Evolutionary conservation across 2,797 vertebrate genomes (phyloP), one percentile per base, ranked within the genome.

Genomic region (Notolabrus celidotus): DNA sequence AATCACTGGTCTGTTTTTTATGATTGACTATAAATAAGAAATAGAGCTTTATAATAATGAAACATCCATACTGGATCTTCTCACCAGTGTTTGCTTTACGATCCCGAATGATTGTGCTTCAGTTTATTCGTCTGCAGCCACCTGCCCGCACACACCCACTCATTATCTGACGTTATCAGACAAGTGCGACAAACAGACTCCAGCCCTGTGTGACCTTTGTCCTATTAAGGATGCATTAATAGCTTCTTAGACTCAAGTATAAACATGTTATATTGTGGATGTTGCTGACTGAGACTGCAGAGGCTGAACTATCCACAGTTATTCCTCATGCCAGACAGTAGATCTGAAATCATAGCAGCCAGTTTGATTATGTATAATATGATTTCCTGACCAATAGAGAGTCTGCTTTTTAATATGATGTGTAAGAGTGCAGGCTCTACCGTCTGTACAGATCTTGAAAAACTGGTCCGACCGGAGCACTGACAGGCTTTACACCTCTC

Each of bases 401-500:
- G 33, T 11, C 41, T 25, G 0, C 14, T 46, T 41, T 45, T 45
- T 29, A n/a, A 33, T 20, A 51, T n/a, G 51, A 20, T 41, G 27
- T 27, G 8, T 10, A 22, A 15, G 70, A 29, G 64, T 36, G 10
- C 47, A 45, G 27, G 46, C 39, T 55, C 27, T 12, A 6, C 0
- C 25, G 25, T 57, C 51, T 46, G 45, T 2, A 46, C 54, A 62
- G 70, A 45, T 64, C 45, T 54, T 17, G 75, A 33, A 68, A 60
- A 87, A 83, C 80, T 3, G 67, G 82, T 90, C 38, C 51, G 77
- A 79, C 70, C 14, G 20, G 69, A 64, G 51, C 55, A 29, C 51
- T 4, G 1, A 4, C 53, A 1, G 47, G 55, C 64, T 66, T 76
- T 43, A 31, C 65, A 58, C 61, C 74, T 79, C 59, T 67, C 31